A percentile compares a stretch with the other conserved stretches of the same genome.
Conservation (phyloP, 2,113 vertebrate species). For the Anhinga rufa region DNA sequence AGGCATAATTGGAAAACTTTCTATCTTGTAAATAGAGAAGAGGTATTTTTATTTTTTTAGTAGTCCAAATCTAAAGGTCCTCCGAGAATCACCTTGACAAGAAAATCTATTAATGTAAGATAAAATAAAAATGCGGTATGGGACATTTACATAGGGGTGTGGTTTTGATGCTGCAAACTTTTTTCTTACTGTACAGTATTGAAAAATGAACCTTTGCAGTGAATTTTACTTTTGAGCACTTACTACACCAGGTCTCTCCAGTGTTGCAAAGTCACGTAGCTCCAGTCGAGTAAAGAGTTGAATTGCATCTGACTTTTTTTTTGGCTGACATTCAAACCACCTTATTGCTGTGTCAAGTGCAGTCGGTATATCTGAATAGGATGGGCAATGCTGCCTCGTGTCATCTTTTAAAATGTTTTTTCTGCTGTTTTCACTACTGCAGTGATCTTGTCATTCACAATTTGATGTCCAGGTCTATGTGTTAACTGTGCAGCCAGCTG, state of each 20-base stretch:
- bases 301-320: neutral
- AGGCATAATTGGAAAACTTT: neutral
- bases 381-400: neutral
- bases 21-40: neutral
- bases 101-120: neutral
- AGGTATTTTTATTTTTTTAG: neutral
- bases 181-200: neutral
- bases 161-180: neutral
- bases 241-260: neutral
- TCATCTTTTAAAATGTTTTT: neutral
- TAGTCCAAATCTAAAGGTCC: neutral
- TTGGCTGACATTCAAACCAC: conserved; percentile 46
- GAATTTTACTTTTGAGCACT: neutral
- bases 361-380: neutral
- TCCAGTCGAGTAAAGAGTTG: conserved; percentile 3
- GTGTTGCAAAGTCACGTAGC: conserved; percentile 34
- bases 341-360: conserved; percentile 25
- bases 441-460: neutral
- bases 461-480: neutral
- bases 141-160: neutral
- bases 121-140: neutral
- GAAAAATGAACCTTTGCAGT: neutral
- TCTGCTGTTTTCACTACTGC: neutral
- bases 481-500: neutral
- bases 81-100: neutral